Evolutionary conservation across 2,888 invertebrate genomes (phyloP).

Genomic region (Pilophorus perplexus): DNA sequence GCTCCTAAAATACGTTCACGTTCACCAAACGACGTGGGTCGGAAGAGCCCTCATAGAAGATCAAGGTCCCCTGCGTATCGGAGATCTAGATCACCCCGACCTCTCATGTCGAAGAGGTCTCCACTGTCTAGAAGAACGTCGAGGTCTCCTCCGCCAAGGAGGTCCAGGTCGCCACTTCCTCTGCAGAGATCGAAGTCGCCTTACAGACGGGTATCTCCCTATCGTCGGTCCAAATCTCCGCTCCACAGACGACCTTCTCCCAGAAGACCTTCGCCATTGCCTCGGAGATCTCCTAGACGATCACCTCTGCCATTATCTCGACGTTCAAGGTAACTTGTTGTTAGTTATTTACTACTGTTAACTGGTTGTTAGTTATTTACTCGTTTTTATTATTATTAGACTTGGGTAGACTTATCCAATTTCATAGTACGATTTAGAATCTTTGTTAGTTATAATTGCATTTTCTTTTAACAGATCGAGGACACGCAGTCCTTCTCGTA

Average conservation of each 20-base stretch:
- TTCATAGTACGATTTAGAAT: background rate
- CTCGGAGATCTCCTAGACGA: conserved; percentile 27
- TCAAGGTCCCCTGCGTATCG: conserved; percentile 24
- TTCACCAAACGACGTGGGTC: background rate
- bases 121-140: conserved; percentile 17
- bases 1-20: background rate
- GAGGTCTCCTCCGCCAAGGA: background rate
- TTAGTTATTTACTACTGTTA: background rate
- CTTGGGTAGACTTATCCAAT: background rate
- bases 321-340: conserved; percentile 5
- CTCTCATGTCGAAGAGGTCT: conserved; percentile 42
- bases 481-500: conserved; percentile 4
- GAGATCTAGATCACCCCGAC: conserved; percentile 29
- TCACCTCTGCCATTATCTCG: conserved; percentile 6
- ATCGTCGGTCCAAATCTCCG: conserved; percentile 27
- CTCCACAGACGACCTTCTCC: conserved; percentile 21
- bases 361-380: background rate
- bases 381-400: no score
- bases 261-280: conserved; percentile 30
- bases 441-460: no score
- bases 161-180: conserved; percentile 21
- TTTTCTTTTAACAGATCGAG: background rate
- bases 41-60: conserved; percentile 15
- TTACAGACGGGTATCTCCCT: background rate
- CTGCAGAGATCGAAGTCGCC: conserved; percentile 20